These are phyloP conservation scores for Liolophura sinensis DNA, from an alignment of 1,140 invertebrate genomes.

Conservation along the genomic window DNA sequence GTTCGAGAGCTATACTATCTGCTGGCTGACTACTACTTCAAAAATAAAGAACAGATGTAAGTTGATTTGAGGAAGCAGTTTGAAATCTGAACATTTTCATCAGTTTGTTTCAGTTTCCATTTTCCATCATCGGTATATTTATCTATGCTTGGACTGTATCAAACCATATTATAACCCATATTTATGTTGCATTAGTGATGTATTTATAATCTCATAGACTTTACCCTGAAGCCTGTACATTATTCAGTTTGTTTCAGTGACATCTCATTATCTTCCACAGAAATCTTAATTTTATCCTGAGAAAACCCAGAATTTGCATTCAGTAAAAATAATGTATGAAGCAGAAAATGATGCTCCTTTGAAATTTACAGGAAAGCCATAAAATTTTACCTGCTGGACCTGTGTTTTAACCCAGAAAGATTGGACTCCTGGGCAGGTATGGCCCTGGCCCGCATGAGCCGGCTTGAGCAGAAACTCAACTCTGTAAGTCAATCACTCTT, in stretches of 20 bases:
- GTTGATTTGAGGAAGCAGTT: conserved; percentile 15
- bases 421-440: conserved; percentile 92
- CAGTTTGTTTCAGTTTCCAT: too few relatives aligned
- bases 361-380: conserved; percentile 66
- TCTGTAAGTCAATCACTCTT: conserved; percentile 58
- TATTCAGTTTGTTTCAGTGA: too few relatives aligned
- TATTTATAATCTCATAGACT: too few relatives aligned
- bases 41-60: conserved; percentile 74
- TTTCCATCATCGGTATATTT: too few relatives aligned
- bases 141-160: too few relatives aligned
- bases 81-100: not conserved
- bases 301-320: not conserved
- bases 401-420: conserved; percentile 76
- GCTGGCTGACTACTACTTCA: conserved; percentile 90
- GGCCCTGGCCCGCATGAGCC: conserved; percentile 77
- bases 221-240: too few relatives aligned
- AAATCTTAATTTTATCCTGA: not conserved
- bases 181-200: too few relatives aligned
- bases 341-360: too few relatives aligned
- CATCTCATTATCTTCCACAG: too few relatives aligned
- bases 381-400: conserved; percentile 81
- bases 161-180: too few relatives aligned
- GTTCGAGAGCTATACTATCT: conserved; percentile 80
- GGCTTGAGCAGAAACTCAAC: conserved; percentile 81
- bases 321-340: too few relatives aligned